phyloP scores from a whole-genome alignment of 2,888 invertebrate species.

The Hedya salicella region DNA sequence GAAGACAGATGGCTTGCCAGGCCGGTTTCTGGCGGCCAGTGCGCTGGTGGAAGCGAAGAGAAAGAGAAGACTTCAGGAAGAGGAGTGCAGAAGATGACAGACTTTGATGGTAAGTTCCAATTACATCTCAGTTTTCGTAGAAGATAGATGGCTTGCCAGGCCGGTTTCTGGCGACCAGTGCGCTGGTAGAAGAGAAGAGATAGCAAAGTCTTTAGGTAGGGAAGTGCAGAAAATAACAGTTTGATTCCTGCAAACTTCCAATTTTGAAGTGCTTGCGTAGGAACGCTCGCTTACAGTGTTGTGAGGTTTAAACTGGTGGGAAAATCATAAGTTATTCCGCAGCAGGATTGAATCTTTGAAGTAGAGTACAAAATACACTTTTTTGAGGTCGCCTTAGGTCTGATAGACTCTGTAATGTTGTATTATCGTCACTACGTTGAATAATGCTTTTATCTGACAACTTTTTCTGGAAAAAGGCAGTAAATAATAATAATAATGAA shows the following conservation, averaged over 20 bases:
- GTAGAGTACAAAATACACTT: too few species aligned
- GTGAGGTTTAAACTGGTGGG: too few species aligned
- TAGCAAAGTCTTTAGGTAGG: slow-evolving; percentile 71
- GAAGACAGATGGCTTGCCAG: slow-evolving; percentile 60
- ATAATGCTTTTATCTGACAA: too few species aligned
- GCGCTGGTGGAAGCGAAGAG: slow-evolving; percentile 83
- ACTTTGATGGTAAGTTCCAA: slow-evolving; percentile 67
- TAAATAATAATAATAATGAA: too few species aligned
- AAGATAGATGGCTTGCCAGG: slow-evolving; percentile 60
- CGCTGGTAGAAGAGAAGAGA: slow-evolving; percentile 82
- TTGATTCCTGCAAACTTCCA: slow-evolving; percentile 72
- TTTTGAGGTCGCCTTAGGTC: too few species aligned
- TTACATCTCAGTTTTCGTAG: slow-evolving; percentile 73
- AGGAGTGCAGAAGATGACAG: slow-evolving; percentile 57
- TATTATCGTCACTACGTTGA: too few species aligned
- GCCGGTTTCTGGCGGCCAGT: slow-evolving; percentile 86
- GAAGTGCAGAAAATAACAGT: slow-evolving; percentile 59
- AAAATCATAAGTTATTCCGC: too few species aligned
- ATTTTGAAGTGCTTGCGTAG: slow-evolving; percentile 77
- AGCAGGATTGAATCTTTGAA: too few species aligned
- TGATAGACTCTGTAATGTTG: too few species aligned
- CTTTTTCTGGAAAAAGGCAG: too few species aligned
- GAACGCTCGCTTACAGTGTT: too few species aligned
- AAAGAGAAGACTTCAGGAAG: slow-evolving; percentile 72
- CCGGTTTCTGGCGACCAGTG: slow-evolving; percentile 86